phyloP scores from a whole-genome alignment of 1,140 invertebrate species.

The Lamellibrachia luymesi region DNA sequence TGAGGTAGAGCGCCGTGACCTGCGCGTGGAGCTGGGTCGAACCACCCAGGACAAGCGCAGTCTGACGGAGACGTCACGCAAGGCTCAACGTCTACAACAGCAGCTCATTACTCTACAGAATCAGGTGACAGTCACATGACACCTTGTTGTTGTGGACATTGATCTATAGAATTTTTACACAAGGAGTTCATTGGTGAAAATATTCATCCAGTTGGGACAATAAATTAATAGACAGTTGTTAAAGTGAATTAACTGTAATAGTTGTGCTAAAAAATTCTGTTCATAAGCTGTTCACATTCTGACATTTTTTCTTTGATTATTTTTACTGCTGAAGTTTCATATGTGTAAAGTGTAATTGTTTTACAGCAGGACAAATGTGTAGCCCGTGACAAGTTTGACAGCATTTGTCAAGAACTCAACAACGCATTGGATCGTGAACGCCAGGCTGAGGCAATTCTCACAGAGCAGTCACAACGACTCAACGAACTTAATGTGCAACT shows the following conservation, averaged over 20 bases:
- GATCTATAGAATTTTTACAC: too few species aligned
- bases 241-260: not conserved
- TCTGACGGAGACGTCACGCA: not conserved
- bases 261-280: not conserved
- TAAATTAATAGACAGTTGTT: not conserved
- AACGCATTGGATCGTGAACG: conserved; percentile 46
- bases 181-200: not conserved
- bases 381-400: conserved; percentile 49
- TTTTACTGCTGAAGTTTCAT: not conserved
- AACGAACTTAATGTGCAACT: conserved; percentile 42
- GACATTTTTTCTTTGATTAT: not conserved
- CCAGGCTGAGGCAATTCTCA: conserved; percentile 47
- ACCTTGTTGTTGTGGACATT: not conserved
- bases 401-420: conserved; percentile 48
- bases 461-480: conserved; percentile 50
- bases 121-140: conserved; percentile 18
- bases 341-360: not conserved
- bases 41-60: not conserved
- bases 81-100: conserved; percentile 8
- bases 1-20: conserved; percentile 40
- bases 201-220: not conserved
- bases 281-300: not conserved
- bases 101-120: conserved; percentile 9
- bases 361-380: conserved; percentile 41
- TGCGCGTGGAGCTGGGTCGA: conserved; percentile 2